Evolutionary conservation across 2,888 invertebrate species (phyloP), one percentile per base, ranked within the genome.

Genomic region (Cephus rjabovi): DNA sequence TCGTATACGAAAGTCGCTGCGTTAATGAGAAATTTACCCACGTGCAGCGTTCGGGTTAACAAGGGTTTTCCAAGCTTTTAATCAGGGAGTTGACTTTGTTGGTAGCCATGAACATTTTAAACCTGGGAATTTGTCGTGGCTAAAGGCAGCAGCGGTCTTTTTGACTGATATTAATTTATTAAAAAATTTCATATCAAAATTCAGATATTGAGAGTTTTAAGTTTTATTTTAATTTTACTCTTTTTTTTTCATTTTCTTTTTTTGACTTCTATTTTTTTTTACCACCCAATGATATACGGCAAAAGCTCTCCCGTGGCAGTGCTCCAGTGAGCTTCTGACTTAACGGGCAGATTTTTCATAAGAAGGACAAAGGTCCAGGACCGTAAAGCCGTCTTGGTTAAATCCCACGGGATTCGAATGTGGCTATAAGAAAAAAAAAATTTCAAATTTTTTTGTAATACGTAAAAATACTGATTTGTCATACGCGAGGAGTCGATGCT

Each of bases 151-250:
- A 69, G 76, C 76, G 31, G 34, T 15, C 75, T 76, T 74, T 78
- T 75, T 34, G 70, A 71, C 69, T 70, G 31, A 30, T 78, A 77
- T 77, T 76, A 75, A 23, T 75, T 56, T 31, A 3, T 1, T 23
- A 33, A 23, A 15, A 6, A 23, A 23, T 15, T 1, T 1, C 0
- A 56, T 6, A 23, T 15, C 0, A 23, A 9, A 56, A 56, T 56
- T 56, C 2, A 2, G 9, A 23, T 56, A 23, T 6, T 56, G 1
- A 23, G 40, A 56, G 9, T 1, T 23, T 56, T 2, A 56, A 9
- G 40, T 15, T 56, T 56, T 9, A 23, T 23, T 56, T 23, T 23
- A 9, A 1, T 23, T 56, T 56, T 23, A 23, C 1, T 40, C 15
- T 40, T 40, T 15, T 3, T 23, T 9, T 56, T 23, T 56, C 35